phyloP scores from a whole-genome alignment of 2,888 invertebrate species.

The Sussaba pulchella region DNA sequence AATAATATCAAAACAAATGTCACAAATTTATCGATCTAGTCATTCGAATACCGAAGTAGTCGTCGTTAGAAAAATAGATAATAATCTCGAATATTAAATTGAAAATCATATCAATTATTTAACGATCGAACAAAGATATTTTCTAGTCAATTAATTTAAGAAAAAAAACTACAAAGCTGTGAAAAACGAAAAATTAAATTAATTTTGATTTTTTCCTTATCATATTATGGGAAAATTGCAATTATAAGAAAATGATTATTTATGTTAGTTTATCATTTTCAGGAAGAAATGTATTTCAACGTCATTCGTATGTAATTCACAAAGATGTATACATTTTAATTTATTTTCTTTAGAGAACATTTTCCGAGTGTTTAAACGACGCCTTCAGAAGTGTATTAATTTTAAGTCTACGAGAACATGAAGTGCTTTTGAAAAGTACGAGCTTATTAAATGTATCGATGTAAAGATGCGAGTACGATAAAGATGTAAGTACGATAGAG shows the following conservation, averaged over 20 bases:
- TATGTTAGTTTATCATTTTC: slow-evolving; percentile 35
- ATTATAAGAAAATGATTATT: slow-evolving; percentile 67
- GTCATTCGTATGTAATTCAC: not conserved
- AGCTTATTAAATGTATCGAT: slow-evolving; percentile 58
- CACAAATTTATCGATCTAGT: slow-evolving; percentile 7
- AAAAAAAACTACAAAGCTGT: slow-evolving; percentile 8
- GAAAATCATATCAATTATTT: not conserved
- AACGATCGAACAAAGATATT: not conserved
- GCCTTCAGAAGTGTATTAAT: not conserved
- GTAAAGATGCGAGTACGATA: slow-evolving; percentile 41
- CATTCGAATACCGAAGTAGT: slow-evolving; percentile 20
- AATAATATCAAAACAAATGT: not conserved
- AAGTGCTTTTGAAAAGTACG: slow-evolving; percentile 24
- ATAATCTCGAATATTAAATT: slow-evolving; percentile 17
- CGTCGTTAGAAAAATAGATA: not conserved
- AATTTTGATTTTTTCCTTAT: slow-evolving; percentile 35
- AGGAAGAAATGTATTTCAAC: slow-evolving; percentile 8
- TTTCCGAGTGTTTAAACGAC: not conserved
- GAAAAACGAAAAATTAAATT: slow-evolving; percentile 9
- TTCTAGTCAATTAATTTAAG: slow-evolving; percentile 7
- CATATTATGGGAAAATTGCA: slow-evolving; percentile 72
- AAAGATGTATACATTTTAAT: not conserved
- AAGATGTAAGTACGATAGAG: slow-evolving; percentile 43
- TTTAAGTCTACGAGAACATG: not conserved
- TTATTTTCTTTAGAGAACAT: not conserved